Base-by-base conservation (phyloP, 1,140 invertebrate species). In the Phthorimaea operculella region DNA sequence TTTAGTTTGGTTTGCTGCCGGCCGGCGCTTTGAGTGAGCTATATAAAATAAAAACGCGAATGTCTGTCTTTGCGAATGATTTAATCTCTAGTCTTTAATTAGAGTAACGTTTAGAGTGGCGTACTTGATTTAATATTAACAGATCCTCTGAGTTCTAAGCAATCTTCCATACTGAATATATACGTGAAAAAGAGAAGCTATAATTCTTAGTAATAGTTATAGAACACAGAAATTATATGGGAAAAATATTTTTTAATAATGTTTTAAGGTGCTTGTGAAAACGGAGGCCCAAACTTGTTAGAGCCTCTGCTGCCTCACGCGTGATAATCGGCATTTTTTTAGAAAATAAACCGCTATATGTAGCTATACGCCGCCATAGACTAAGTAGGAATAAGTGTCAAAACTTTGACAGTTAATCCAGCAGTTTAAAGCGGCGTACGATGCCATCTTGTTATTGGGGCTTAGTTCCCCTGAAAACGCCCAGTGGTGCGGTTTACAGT, bases 71-170 rank as follows among this genome's bases (percentile, higher is more conserved):
- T 76, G 74, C 65, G 63, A 63, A 70, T 71, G 65, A 73, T 79
- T 73, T 76, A 69, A 73, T 76, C 72, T 83, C 78, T 83, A 83
- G 80, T 83, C 78, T 76, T 74, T 66, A 62, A 53, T 66, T 74
- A 72, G 69, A 68, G 62, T 72, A 64, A 67, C 54, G 59, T 47
- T 15, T 16, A 47, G 15, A 15, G 15, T 49, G 59, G 52, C 59
- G 55, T 69, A 66, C 34, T 66, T 66, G n/a, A n/a, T n/a, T n/a
- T n/a, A n/a, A n/a, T 69, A 57, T 70, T 70, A 73, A 66, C 60
- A 42, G 54, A 57, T 70, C 53, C 48, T 68, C 60, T 70, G 69
- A 57, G 28, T 70, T 68, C 65, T 72, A 74, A 70, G 70, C 68
- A 76, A 73, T 74, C 72, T 83, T 77, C 74, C 72, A 70, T 74